Percentiles rank a stretch among this genome's conserved stretches.
phyloP scores from a whole-genome alignment of 2,113 vertebrate species.

The Paedocypris sp. region DNA sequence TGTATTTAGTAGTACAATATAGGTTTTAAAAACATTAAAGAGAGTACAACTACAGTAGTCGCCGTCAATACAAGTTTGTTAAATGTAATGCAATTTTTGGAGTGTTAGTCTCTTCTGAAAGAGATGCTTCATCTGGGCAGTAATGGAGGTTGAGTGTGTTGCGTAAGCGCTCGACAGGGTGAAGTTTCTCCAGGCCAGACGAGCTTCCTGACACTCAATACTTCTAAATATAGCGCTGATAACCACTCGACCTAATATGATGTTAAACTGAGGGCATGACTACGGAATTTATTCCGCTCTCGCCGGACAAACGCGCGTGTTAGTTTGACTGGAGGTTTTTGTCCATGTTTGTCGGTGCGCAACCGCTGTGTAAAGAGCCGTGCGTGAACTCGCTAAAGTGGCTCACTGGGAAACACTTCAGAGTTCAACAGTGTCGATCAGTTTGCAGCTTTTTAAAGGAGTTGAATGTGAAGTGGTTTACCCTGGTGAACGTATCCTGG shows the following conservation, averaged over 20 bases:
- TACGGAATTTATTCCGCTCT: not conserved
- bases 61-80: no score
- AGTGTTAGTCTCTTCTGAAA: no score
- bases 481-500: not conserved
- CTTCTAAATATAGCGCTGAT: not conserved
- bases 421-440: not conserved
- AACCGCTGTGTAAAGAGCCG: no score
- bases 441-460: not conserved
- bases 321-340: no score
- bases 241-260: no score
- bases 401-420: not conserved
- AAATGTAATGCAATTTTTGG: no score
- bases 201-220: not conserved
- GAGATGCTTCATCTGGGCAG: no score
- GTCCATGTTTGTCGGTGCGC: no score
- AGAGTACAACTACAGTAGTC: no score
- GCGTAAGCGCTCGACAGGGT: not conserved
- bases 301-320: not conserved
- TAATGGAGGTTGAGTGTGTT: not conserved
- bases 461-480: not conserved
- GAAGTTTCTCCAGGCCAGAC: not conserved
- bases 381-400: no score
- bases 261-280: not conserved
- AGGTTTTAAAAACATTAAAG: no score
- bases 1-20: no score